Evolutionary conservation across 2,797 vertebrate species (phyloP).

Genomic region (Notolepis coatsorum): DNA sequence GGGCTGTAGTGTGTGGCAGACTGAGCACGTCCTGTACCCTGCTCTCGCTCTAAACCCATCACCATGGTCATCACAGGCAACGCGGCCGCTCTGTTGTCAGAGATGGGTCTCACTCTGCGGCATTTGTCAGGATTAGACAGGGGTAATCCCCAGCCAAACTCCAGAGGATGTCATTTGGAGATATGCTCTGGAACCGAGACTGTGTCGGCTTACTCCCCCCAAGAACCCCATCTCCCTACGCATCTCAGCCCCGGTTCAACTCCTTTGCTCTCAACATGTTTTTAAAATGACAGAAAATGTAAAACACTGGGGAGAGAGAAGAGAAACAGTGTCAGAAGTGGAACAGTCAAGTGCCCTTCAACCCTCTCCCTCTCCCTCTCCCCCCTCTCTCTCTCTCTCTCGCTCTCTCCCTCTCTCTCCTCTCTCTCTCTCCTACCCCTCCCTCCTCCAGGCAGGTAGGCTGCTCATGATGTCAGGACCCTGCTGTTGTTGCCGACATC

Average conservation of each 20-base stretch:
- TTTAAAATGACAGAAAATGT: slow-evolving; percentile 52
- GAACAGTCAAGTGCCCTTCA: slow-evolving; percentile 61
- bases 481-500: slow-evolving; percentile 69
- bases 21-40: slow-evolving; percentile 32
- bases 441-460: slow-evolving; percentile 61
- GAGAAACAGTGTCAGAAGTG: slow-evolving; percentile 31
- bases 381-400: too few relatives aligned
- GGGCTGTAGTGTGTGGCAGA: too few relatives aligned
- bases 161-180: slow-evolving; percentile 78
- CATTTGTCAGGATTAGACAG: slow-evolving; percentile 81
- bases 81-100: slow-evolving; percentile 67
- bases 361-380: background rate
- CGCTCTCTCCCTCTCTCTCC: slow-evolving; percentile 40
- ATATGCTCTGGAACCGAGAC: slow-evolving; percentile 73
- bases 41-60: slow-evolving; percentile 57
- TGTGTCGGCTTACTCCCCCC: slow-evolving; percentile 69
- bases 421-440: slow-evolving; percentile 34
- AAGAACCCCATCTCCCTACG: slow-evolving; percentile 55
- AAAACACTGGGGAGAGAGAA: slow-evolving; percentile 34
- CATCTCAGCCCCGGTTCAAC: slow-evolving; percentile 54
- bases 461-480: slow-evolving; percentile 57
- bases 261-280: slow-evolving; percentile 53
- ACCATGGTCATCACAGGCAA: slow-evolving; percentile 61
- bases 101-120: slow-evolving; percentile 72
- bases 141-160: slow-evolving; percentile 79